Evolutionary conservation across 2,797 vertebrate genomes (phyloP).

Genomic region (Anguilla obscura): DNA sequence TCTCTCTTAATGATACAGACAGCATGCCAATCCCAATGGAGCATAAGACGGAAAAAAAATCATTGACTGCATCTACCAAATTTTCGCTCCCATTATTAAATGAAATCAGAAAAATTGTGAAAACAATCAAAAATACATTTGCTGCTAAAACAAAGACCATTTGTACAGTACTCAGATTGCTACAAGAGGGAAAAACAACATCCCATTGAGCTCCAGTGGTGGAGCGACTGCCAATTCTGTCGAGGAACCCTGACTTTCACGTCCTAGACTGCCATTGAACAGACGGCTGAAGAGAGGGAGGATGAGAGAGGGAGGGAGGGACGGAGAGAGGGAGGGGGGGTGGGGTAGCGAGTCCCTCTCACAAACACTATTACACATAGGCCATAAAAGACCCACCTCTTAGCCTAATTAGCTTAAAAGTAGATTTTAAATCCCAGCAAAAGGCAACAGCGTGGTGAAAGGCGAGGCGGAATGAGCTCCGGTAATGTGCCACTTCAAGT

Average conservation of each 20-base stretch:
- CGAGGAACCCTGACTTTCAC: slow-evolving; percentile 41
- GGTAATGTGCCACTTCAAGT: slow-evolving; percentile 62
- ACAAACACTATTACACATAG: slow-evolving; percentile 35
- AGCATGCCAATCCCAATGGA: not conserved
- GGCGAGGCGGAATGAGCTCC: slow-evolving; percentile 54
- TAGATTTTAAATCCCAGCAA: slow-evolving; percentile 49
- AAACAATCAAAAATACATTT: too few species aligned
- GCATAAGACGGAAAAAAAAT: not conserved
- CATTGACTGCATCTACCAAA: not conserved
- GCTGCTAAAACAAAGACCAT: not conserved
- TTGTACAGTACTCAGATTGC: not conserved
- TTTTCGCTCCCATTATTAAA: not conserved
- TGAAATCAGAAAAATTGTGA: not conserved
- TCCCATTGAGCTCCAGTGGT: not conserved
- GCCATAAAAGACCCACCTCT: slow-evolving; percentile 51
- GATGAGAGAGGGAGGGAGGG: slow-evolving; percentile 31
- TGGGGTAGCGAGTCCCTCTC: slow-evolving; percentile 36
- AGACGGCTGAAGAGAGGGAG: not conserved
- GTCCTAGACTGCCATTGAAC: slow-evolving; percentile 43
- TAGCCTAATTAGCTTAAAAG: slow-evolving; percentile 66
- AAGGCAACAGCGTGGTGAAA: slow-evolving; percentile 57
- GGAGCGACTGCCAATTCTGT: slow-evolving; percentile 14
- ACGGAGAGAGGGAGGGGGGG: slow-evolving; percentile 29
- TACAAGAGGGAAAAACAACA: not conserved
- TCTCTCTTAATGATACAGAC: not conserved